Evolutionary conservation across 2,797 vertebrate genomes (phyloP).

Genomic region (Eutrigla gurnardus): DNA sequence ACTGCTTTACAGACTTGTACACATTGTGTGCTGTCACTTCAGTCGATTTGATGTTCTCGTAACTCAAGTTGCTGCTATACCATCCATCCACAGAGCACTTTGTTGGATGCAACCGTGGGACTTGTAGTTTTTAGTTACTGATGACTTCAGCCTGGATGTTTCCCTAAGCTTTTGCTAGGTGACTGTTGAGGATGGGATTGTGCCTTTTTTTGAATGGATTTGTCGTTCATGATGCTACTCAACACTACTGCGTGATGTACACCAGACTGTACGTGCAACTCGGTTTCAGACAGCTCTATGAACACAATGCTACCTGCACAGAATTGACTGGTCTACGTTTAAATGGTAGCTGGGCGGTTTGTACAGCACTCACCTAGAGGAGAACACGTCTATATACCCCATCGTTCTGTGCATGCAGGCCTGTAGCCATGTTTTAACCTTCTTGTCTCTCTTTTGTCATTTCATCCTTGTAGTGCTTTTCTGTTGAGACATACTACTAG

Average conservation of each 20-base stretch:
- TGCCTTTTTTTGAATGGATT: conserved; percentile 83
- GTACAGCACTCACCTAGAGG: conserved; percentile 73
- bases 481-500: conserved; percentile 75
- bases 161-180: conserved; percentile 69
- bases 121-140: conserved; percentile 73
- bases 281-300: conserved; percentile 63
- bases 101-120: conserved; percentile 76
- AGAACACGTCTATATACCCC: conserved; percentile 70
- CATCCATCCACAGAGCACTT: conserved; percentile 74
- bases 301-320: conserved; percentile 58
- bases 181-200: conserved; percentile 79
- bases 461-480: conserved; percentile 81
- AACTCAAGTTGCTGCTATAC: conserved; percentile 75
- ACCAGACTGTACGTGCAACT: conserved; percentile 64
- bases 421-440: conserved; percentile 80
- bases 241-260: conserved; percentile 66
- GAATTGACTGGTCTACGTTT: conserved; percentile 61
- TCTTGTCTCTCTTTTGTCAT: conserved; percentile 74
- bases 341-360: conserved; percentile 67
- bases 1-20: conserved; percentile 66
- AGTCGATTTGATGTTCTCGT: conserved; percentile 70
- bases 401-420: conserved; percentile 82
- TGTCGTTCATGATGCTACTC: conserved; percentile 70
- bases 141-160: conserved; percentile 71
- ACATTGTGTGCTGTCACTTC: conserved; percentile 63